Percentiles rank a stretch among this genome's conserved stretches.
phyloP scores from a whole-genome alignment of 2,113 vertebrate species.

The Prunella himalayana region DNA sequence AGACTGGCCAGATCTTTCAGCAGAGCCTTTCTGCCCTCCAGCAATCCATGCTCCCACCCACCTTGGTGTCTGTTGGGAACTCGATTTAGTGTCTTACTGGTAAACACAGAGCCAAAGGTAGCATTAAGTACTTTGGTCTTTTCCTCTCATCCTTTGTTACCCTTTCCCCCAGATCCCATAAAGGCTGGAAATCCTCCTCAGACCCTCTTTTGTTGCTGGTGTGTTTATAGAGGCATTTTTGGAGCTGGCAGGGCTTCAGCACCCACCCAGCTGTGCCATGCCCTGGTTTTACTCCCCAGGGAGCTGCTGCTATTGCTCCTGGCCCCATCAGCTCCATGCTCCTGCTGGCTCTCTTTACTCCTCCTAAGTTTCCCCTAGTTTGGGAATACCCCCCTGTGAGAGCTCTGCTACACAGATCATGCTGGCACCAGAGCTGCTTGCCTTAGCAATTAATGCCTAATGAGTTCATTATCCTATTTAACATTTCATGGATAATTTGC shows the following conservation, averaged over 20 bases:
- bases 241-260: neutral
- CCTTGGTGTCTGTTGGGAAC: rapidly evolving
- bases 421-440: neutral
- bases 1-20: neutral
- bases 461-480: constrained; percentile 56
- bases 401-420: neutral
- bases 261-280: neutral
- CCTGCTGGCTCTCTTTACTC: neutral
- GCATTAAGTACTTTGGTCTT: neutral
- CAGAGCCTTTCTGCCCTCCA: neutral
- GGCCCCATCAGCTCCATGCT: neutral
- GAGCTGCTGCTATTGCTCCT: neutral
- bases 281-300: neutral
- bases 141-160: neutral
- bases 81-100: rapidly evolving
- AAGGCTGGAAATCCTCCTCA: neutral
- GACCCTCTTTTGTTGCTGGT: neutral
- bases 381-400: neutral
- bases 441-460: constrained; percentile 6
- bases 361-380: neutral
- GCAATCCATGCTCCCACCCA: neutral
- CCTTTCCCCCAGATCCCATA: neutral
- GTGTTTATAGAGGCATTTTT: neutral
- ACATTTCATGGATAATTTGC: constrained; percentile 46
- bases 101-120: neutral